Conservation (phyloP, 2,888 invertebrate species). For the Alloscopus bannaensis region DNA sequence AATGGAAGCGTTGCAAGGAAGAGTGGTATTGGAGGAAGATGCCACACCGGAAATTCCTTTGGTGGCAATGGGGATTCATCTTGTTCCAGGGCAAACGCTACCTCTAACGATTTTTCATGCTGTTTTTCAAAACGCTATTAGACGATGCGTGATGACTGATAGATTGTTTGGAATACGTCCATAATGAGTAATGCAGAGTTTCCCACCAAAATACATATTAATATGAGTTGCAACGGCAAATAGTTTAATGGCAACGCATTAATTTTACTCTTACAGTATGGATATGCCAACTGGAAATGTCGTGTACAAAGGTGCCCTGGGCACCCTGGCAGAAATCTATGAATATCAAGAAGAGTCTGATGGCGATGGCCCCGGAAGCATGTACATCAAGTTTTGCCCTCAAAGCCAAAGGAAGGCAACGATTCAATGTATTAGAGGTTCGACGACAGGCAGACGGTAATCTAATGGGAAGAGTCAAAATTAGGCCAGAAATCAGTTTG, state of each 20-base stretch:
- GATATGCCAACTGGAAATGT: constrained; percentile 56
- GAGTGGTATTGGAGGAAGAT: constrained; percentile 80
- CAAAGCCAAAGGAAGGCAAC: constrained; percentile 86
- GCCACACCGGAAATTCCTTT: constrained; percentile 78
- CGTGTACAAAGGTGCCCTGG: constrained; percentile 75
- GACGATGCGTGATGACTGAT: constrained; percentile 79
- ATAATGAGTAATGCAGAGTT: constrained; percentile 76
- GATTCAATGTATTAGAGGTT: constrained; percentile 81
- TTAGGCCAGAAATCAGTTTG: constrained; percentile 81
- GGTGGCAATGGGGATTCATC: constrained; percentile 80
- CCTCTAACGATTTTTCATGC: constrained; percentile 82
- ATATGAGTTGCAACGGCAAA: no score
- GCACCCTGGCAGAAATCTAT: constrained; percentile 82
- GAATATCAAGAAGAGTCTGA: constrained; percentile 78
- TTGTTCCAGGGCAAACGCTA: constrained; percentile 87
- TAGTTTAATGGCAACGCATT: constrained; percentile 7
- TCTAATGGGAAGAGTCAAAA: constrained; percentile 80
- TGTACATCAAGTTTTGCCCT: constrained; percentile 74
- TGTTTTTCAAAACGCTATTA: constrained; percentile 79
- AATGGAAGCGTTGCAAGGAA: constrained; percentile 81
- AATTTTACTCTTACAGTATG: constrained; percentile 46
- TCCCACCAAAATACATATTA: no score
- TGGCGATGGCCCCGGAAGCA: constrained; percentile 30
- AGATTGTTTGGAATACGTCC: constrained; percentile 82
- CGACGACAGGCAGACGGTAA: constrained; percentile 76